Conservation (phyloP, 2,113 vertebrate species). For the Varanus salvator region DNA sequence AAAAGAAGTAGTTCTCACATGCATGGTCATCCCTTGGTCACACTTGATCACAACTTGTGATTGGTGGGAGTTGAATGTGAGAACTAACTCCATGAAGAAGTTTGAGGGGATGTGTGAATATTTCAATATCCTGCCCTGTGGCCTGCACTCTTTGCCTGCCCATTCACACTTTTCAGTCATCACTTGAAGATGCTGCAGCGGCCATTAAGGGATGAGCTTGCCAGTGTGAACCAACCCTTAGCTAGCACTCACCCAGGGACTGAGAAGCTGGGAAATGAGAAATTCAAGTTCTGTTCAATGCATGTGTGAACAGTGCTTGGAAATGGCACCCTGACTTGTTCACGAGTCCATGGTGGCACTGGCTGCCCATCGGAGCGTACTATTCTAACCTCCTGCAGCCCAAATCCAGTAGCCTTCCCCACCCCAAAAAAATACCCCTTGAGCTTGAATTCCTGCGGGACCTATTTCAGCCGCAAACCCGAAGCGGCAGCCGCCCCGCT, state of each 20-base stretch:
- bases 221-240: background rate
- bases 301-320: background rate
- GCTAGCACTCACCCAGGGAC: background rate
- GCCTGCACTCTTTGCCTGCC: background rate
- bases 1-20: background rate
- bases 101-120: background rate
- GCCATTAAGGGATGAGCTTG: background rate
- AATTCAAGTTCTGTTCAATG: background rate
- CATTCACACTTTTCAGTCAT: background rate
- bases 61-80: background rate
- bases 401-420: background rate
- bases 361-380: background rate
- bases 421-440: constrained; percentile 43
- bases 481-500: constrained; percentile 65
- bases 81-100: background rate
- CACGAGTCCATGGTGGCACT: background rate
- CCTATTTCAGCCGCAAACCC: constrained; percentile 86
- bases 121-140: background rate
- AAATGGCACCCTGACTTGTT: background rate
- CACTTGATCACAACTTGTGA: background rate
- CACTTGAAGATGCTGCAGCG: background rate
- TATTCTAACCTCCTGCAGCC: background rate
- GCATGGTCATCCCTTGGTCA: background rate
- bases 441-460: constrained; percentile 78
- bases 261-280: background rate